phyloP scores from a whole-genome alignment of 2,113 vertebrate species.

The Sapayoa aenigma region DNA sequence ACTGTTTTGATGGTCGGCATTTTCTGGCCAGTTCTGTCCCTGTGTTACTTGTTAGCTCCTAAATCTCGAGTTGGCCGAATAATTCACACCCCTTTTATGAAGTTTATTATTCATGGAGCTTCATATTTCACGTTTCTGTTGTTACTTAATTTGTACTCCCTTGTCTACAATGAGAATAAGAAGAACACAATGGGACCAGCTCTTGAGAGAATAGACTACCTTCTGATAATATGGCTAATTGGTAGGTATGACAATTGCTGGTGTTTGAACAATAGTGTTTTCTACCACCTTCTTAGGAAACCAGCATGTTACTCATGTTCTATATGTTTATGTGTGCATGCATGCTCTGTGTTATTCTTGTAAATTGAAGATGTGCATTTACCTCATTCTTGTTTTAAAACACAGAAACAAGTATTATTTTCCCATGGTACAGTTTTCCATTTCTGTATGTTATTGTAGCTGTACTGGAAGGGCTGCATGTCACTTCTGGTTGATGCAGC shows the following conservation, averaged over 20 bases:
- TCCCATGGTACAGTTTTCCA: accelerated
- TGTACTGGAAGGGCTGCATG: neutral
- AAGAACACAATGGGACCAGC: conserved; percentile 96
- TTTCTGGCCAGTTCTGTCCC: conserved; percentile 92
- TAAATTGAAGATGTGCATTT: neutral
- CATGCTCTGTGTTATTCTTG: neutral
- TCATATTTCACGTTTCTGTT: conserved; percentile 97
- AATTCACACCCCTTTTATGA: conserved; percentile 98
- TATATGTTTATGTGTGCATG: neutral
- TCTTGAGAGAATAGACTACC: conserved; percentile 92
- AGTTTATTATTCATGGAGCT: conserved; percentile 98
- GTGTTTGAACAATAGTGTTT: neutral
- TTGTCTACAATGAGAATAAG: conserved; percentile 94
- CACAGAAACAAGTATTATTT: neutral
- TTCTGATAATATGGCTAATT: conserved; percentile 96
- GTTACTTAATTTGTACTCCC: conserved; percentile 95
- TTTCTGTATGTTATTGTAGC: neutral
- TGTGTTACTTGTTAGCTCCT: conserved; percentile 94
- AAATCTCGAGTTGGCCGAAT: conserved; percentile 93
- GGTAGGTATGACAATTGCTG: conserved; percentile 76
- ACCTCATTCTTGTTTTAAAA: neutral
- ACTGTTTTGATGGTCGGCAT: conserved; percentile 90
- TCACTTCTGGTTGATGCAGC: conserved; percentile 10
- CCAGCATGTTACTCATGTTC: neutral
- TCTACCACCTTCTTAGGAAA: neutral